phyloP scores from a whole-genome alignment of 1,140 invertebrate species.

The Nomia melanderi region DNA sequence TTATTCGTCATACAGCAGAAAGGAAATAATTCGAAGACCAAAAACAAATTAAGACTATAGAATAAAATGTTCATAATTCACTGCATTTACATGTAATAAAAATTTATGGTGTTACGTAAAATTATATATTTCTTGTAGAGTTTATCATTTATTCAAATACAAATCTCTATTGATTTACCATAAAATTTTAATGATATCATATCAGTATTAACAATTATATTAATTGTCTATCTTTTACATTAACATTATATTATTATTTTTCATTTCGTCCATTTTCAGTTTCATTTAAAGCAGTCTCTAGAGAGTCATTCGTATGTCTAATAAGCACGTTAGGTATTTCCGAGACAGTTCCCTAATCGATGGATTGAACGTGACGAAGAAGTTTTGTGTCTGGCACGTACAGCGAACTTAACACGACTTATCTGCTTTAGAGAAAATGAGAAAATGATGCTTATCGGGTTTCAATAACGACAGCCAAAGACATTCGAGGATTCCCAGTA shows the following conservation, averaged over 20 bases:
- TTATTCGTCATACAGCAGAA: no score
- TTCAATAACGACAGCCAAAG: not conserved
- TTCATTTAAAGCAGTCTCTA: not conserved
- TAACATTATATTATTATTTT: not conserved
- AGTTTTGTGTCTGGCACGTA: not conserved
- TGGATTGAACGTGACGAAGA: conserved; percentile 4
- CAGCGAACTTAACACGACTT: not conserved
- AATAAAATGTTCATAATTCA: no score
- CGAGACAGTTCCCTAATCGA: conserved; percentile 1
- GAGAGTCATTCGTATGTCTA: not conserved
- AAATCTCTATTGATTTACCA: no score
- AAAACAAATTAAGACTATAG: no score
- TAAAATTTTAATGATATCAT: no score
- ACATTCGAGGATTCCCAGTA: not conserved
- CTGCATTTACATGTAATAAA: no score
- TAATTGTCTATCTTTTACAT: no score
- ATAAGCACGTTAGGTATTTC: conserved; percentile 1
- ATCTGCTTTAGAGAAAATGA: not conserved
- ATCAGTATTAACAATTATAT: no score
- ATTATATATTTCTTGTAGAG: no score
- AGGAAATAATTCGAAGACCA: no score
- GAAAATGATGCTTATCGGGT: not conserved
- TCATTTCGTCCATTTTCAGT: not conserved
- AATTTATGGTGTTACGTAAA: no score
- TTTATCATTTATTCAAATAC: no score